Evolutionary conservation across 1,140 invertebrate species (phyloP).

Genomic region (Eufriesea mexicana): DNA sequence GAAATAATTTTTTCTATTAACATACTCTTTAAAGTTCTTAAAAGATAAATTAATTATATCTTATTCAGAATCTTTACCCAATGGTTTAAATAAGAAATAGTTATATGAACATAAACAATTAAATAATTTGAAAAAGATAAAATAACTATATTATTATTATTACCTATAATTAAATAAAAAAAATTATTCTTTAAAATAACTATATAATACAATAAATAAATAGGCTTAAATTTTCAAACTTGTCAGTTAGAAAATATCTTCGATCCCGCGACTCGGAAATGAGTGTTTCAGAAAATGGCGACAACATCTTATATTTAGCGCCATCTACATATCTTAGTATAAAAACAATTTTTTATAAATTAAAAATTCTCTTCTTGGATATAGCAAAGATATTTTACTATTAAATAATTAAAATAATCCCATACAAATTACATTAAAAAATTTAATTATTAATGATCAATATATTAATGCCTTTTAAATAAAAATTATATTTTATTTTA

Average conservation of each 20-base stretch:
- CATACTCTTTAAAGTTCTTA: neutral
- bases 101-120: neutral
- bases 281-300: constrained; percentile 31
- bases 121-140: neutral
- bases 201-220: neutral
- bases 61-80: neutral
- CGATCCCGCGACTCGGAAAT: neutral
- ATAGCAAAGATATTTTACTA: too few relatives aligned
- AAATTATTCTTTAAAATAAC: neutral
- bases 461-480: too few relatives aligned
- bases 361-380: neutral
- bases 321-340: neutral
- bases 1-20: neutral
- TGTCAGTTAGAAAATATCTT: neutral
- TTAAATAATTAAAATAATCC: too few relatives aligned
- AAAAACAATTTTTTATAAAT: neutral
- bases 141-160: neutral
- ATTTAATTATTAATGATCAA: too few relatives aligned
- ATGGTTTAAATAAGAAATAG: neutral
- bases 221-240: neutral
- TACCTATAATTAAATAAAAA: constrained; percentile 2
- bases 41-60: neutral
- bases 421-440: too few relatives aligned
- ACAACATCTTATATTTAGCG: neutral
- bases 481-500: too few relatives aligned